Conservation (phyloP, 2,888 invertebrate species). For the Hypsopygia costalis region DNA sequence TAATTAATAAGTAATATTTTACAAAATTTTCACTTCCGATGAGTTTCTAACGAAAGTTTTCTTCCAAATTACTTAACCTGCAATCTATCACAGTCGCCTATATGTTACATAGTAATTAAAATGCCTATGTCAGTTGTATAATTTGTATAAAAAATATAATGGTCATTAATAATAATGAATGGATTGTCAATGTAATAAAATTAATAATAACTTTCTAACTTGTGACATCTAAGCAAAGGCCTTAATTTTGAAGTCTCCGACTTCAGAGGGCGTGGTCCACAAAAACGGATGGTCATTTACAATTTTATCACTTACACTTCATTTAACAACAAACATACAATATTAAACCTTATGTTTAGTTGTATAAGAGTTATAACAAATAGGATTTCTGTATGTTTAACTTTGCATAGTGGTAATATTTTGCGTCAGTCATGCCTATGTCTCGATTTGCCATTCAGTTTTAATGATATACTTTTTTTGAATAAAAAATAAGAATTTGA, state of each 20-base stretch:
- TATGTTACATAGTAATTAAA: not conserved
- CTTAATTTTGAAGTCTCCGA: constrained; percentile 46
- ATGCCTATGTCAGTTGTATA: not conserved
- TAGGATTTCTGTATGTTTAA: not conserved
- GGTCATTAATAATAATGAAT: constrained; percentile 9
- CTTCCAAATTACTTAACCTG: no score
- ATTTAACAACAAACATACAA: not conserved
- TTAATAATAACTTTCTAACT: constrained; percentile 49
- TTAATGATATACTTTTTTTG: constrained; percentile 5
- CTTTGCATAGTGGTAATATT: constrained; percentile 30
- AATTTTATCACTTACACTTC: constrained; percentile 19
- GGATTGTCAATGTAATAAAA: constrained; percentile 32
- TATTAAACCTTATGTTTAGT: constrained; percentile 18
- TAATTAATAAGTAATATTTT: no score
- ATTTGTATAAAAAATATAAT: not conserved
- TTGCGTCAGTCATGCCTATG: constrained; percentile 46
- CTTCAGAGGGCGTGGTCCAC: constrained; percentile 40
- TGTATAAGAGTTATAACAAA: not conserved
- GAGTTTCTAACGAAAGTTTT: no score
- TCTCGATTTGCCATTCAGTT: constrained; percentile 19
- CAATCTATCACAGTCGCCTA: not conserved
- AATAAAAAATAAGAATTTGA: constrained; percentile 5
- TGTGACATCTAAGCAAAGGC: constrained; percentile 58
- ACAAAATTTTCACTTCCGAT: no score
- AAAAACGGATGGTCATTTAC: constrained; percentile 32